These are phyloP conservation scores for Leucophenga montana DNA, from an alignment of 2,888 invertebrate species.

Conservation along the genomic window DNA sequence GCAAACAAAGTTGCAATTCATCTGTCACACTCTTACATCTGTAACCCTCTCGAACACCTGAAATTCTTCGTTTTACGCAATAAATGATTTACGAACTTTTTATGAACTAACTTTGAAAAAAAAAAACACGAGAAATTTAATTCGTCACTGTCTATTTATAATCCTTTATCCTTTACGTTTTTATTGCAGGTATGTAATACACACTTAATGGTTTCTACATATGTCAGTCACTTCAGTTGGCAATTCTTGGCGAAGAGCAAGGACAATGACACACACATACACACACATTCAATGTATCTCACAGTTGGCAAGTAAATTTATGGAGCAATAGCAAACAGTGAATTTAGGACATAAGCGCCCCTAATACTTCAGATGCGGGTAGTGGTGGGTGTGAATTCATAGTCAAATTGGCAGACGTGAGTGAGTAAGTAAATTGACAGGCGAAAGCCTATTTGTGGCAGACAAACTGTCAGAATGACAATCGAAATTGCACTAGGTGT, in stretches of 20 bases:
- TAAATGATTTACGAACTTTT: conserved; percentile 62
- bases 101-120: conserved; percentile 39
- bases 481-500: background rate
- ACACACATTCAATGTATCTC: no score
- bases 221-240: background rate
- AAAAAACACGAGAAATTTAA: conserved; percentile 40
- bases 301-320: conserved; percentile 47
- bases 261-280: conserved; percentile 2
- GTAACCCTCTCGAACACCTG: conserved; percentile 43
- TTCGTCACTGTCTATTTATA: conserved; percentile 65
- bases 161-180: conserved; percentile 33
- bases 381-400: background rate
- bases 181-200: conserved; percentile 41
- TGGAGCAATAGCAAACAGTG: conserved; percentile 51
- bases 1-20: background rate
- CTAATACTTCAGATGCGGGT: conserved; percentile 44
- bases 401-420: conserved; percentile 46
- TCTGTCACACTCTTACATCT: background rate
- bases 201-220: conserved; percentile 16
- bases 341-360: conserved; percentile 58
- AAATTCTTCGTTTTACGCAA: conserved; percentile 34
- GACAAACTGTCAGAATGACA: conserved; percentile 19
- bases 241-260: background rate
- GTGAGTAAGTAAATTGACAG: conserved; percentile 61
- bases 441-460: conserved; percentile 58